These are phyloP conservation scores for Plagiodera versicolora DNA, from an alignment of 2,888 invertebrate genomes.

Conservation along the genomic window DNA sequence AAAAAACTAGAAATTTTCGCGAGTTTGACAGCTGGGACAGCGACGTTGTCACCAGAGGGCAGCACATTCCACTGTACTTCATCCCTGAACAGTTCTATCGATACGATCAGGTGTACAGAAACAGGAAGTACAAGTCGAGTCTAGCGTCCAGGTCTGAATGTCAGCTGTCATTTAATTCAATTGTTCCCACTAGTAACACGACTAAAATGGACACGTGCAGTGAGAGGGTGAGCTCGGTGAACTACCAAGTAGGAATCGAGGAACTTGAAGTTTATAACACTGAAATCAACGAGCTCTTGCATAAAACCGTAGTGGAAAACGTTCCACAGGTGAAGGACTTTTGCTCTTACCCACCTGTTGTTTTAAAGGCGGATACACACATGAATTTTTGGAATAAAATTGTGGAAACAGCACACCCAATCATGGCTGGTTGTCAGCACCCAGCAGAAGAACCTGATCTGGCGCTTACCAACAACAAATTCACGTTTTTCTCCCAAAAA, in stretches of 20 bases:
- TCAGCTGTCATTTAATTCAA: constrained; percentile 20
- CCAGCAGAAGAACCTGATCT: no score
- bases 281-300: background rate
- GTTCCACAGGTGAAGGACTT: background rate
- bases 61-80: background rate
- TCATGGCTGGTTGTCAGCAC: no score
- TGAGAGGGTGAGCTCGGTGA: background rate
- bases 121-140: background rate
- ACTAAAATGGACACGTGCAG: background rate
- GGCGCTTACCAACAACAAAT: background rate
- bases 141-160: constrained; percentile 19
- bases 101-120: background rate
- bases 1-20: background rate
- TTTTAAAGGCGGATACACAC: background rate
- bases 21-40: background rate
- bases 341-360: background rate
- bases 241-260: background rate
- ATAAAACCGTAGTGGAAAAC: background rate
- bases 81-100: background rate
- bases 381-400: background rate
- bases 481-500: background rate
- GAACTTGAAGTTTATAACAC: background rate
- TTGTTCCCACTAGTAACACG: background rate
- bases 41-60: background rate
- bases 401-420: background rate